These are phyloP conservation scores for Thumatha senex DNA, from an alignment of 2,888 invertebrate species.

Conservation along the genomic window DNA sequence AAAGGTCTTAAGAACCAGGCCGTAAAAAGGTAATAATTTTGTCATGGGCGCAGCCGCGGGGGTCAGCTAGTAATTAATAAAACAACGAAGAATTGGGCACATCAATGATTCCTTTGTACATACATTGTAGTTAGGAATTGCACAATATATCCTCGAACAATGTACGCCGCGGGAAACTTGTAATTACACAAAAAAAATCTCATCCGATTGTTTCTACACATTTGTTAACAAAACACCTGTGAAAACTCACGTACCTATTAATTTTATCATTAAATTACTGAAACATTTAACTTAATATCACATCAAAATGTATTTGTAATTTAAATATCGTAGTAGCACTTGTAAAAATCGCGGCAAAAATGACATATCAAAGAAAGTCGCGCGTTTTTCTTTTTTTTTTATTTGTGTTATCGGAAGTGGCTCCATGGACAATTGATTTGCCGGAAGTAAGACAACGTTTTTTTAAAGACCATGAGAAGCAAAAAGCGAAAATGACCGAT, in stretches of 20 bases:
- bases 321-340: no score
- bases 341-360: constrained; percentile 29
- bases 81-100: constrained; percentile 3
- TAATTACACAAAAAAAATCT: constrained; percentile 56
- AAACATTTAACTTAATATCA: background rate
- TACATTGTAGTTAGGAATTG: constrained; percentile 31
- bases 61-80: background rate
- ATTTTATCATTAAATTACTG: no score
- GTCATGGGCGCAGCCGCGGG: no score
- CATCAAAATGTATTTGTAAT: background rate
- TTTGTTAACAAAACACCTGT: constrained; percentile 24
- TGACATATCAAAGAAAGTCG: constrained; percentile 33
- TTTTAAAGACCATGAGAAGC: constrained; percentile 48
- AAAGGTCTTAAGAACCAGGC: no score
- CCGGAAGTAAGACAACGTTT: constrained; percentile 58
- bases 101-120: background rate
- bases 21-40: no score
- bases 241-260: constrained; percentile 34
- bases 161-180: constrained; percentile 61
- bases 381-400: constrained; percentile 38
- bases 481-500: constrained; percentile 14
- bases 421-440: constrained; percentile 69
- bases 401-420: constrained; percentile 44
- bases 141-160: constrained; percentile 54
- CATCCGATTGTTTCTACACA: constrained; percentile 54